phyloP scores from a whole-genome alignment of 1,140 invertebrate genomes.

The Cydia strobilella region DNA sequence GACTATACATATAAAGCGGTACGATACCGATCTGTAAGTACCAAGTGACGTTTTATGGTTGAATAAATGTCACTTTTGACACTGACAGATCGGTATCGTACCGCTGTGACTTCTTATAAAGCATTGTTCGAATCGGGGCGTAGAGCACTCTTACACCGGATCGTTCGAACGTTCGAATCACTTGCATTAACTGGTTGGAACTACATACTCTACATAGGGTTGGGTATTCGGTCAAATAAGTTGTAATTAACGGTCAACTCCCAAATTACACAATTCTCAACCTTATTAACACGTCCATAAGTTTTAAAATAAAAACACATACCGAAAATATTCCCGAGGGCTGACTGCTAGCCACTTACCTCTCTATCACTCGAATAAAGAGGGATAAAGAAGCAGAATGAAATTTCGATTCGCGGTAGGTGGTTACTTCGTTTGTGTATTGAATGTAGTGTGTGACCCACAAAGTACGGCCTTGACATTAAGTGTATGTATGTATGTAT shows the following conservation, averaged over 20 bases:
- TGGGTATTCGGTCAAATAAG: not conserved
- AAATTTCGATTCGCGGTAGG: not conserved
- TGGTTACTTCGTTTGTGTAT: not conserved
- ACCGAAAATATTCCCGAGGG: no score
- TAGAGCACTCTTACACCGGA: not conserved
- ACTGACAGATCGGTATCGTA: no score
- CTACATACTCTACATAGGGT: not conserved
- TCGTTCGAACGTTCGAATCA: not conserved
- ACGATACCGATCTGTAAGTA: no score
- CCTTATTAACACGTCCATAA: not conserved
- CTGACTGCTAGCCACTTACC: no score
- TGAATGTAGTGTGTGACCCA: not conserved
- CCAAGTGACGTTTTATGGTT: no score
- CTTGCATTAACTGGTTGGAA: not conserved
- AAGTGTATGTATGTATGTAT: slow-evolving; percentile 7
- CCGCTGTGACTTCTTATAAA: no score
- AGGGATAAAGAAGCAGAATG: no score
- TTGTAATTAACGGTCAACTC: not conserved
- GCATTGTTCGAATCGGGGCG: no score
- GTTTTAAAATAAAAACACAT: not conserved
- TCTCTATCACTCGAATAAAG: no score
- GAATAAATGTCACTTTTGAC: no score
- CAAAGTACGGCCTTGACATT: slow-evolving; percentile 18
- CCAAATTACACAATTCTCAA: not conserved
- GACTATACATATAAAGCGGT: no score